Evolutionary conservation across 2,888 invertebrate species (phyloP), one percentile per base, ranked within the genome.

Genomic region (Nomada fabriciana): DNA sequence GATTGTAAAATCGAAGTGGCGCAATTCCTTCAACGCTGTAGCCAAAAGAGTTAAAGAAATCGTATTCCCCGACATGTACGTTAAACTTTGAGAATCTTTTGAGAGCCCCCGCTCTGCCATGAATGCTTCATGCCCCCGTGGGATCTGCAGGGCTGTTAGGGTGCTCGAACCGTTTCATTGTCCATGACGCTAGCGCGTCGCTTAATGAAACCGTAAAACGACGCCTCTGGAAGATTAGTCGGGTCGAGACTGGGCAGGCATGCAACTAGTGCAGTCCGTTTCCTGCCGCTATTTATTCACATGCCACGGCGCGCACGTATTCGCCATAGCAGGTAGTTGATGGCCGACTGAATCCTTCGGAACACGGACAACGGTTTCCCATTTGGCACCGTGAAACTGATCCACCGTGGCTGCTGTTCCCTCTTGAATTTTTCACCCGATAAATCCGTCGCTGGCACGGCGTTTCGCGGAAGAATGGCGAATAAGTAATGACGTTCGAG

Each of bases 291-390:
- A 83, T 84, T 84, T 83, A 84, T 84, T 80, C 83, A 15, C 70
- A 60, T 67, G 72, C 43, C 43, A n/a, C 11, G 20, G 57, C n/a
- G 55, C n/a, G 15, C 67, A 47, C 42, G 59, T 50, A 15, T 25
- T 20, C 74, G 29, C 25, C 71, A 18, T 64, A 75, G 75, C 72
- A 63, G 65, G 76, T 76, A 83, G 82, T 73, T 64, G 82, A 83
- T 79, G 86, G 85, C 69, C 81, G 75, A 52, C 61, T 73, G 86
- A 83, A 78, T 83, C 59, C 78, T 72, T 73, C 79, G 70, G 82
- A 84, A 81, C 85, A 76, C 77, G 83, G 89, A 91, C 90, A 90
- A 88, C 88, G 89, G 81, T 90, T 91, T 91, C 89, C 90, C 91
- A 90, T 90, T 90, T 90, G 91, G 87, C 87, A 77, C 36, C 85